A percentile compares a stretch with the other conserved stretches of the same genome.
These are phyloP conservation scores for Phyllotis vaccarum DNA, from an alignment of 2,797 vertebrate species.

Conservation along the genomic window DNA sequence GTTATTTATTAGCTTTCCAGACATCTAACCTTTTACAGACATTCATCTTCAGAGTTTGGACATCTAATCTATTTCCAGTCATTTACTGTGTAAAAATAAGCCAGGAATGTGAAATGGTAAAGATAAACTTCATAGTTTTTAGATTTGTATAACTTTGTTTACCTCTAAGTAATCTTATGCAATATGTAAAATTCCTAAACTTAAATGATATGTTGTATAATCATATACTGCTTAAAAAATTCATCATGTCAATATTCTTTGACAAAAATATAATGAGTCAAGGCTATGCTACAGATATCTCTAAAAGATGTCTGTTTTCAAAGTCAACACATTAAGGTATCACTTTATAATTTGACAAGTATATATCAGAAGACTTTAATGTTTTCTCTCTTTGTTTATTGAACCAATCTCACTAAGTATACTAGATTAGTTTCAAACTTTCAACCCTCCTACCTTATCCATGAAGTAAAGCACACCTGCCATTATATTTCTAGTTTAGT, in stretches of 20 bases:
- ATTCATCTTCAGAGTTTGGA: slow-evolving; percentile 16
- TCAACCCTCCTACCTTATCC: background rate
- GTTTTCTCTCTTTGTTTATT: background rate
- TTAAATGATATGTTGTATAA: background rate
- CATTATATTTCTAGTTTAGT: slow-evolving; percentile 14
- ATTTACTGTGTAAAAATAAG: background rate
- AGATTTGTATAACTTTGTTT: background rate
- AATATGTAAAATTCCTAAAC: slow-evolving; percentile 39
- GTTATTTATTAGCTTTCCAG: background rate
- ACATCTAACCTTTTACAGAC: background rate
- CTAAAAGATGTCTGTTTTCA: slow-evolving; percentile 40
- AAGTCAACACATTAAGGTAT: background rate
- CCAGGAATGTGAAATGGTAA: background rate
- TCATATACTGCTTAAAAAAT: background rate
- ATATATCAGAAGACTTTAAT: background rate
- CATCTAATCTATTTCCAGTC: background rate
- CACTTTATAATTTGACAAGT: background rate
- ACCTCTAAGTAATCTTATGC: background rate
- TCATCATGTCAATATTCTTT: slow-evolving; percentile 14
- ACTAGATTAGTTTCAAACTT: background rate
- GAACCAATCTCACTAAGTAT: background rate
- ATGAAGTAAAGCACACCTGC: background rate
- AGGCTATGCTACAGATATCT: background rate
- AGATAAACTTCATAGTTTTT: background rate
- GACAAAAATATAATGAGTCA: background rate